These are phyloP conservation scores for Acrocephalus kingi DNA, from an alignment of 2,113 vertebrate genomes.

Conservation along the genomic window DNA sequence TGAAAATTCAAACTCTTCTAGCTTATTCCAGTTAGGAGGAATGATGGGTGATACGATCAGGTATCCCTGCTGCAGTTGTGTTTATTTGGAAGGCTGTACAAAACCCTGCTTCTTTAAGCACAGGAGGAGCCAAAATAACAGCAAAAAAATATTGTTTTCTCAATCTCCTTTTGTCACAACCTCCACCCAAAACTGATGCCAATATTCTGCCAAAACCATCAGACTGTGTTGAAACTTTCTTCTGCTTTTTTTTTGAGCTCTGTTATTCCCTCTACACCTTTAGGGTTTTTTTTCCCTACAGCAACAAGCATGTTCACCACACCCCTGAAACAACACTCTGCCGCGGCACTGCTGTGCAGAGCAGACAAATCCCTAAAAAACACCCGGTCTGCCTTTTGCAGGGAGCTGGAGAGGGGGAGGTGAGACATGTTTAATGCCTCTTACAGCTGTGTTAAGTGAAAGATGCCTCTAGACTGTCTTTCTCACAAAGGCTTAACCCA, in stretches of 20 bases:
- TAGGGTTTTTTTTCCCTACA: background rate
- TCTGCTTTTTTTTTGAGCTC: background rate
- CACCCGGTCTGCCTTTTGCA: background rate
- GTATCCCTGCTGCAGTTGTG: background rate
- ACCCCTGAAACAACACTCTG: background rate
- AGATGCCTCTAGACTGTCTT: background rate
- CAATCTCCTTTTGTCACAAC: background rate
- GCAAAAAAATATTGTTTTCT: background rate
- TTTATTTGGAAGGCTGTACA: background rate
- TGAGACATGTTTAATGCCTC: background rate
- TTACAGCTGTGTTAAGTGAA: background rate
- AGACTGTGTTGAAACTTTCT: background rate
- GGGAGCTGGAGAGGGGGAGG: background rate
- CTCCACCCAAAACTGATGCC: background rate
- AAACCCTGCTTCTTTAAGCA: background rate
- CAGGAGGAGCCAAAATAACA: background rate
- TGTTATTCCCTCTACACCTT: background rate
- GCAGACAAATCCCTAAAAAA: background rate
- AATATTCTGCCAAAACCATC: background rate
- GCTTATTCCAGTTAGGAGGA: background rate
- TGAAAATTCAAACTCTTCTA: conserved; percentile 34
- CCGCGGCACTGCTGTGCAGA: background rate
- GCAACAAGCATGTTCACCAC: background rate
- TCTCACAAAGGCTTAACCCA: background rate
- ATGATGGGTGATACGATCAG: background rate